Percentiles rank a stretch among this genome's conserved stretches.
These are phyloP conservation scores for Tipula lateralis DNA, from an alignment of 2,888 invertebrate species.

Conservation along the genomic window DNA sequence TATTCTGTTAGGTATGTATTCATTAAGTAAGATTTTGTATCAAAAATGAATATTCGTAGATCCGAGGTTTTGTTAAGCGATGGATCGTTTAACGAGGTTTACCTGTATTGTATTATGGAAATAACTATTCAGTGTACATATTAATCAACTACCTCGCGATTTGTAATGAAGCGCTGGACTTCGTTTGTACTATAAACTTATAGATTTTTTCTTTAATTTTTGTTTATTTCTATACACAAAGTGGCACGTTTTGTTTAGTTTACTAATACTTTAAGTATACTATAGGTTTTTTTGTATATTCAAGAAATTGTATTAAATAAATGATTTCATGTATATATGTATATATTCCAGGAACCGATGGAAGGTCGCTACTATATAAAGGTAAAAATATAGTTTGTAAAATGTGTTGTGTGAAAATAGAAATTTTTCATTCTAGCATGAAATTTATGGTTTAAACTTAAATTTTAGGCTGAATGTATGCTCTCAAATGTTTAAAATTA, in stretches of 20 bases:
- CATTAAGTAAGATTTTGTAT: no score
- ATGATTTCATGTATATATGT: slow-evolving; percentile 2
- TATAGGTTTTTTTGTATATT: background rate
- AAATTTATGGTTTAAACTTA: background rate
- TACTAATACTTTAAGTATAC: background rate
- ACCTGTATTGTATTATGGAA: background rate
- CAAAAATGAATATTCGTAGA: no score
- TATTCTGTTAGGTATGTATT: no score
- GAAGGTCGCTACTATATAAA: slow-evolving; percentile 19
- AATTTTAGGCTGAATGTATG: no score
- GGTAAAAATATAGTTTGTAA: background rate
- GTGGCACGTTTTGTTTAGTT: background rate
- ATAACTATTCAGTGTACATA: background rate
- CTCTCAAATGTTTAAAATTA: no score
- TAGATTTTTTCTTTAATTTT: background rate
- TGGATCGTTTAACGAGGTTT: no score
- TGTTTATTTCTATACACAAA: background rate
- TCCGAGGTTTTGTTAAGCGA: no score
- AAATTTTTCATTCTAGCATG: background rate
- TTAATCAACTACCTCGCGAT: background rate
- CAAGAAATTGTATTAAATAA: background rate
- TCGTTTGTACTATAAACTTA: background rate
- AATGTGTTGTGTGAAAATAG: background rate
- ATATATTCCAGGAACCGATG: slow-evolving; percentile 3
- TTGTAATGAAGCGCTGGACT: background rate